These are phyloP conservation scores for Agrochola lychnidis DNA, from an alignment of 2,888 invertebrate genomes.

Conservation along the genomic window DNA sequence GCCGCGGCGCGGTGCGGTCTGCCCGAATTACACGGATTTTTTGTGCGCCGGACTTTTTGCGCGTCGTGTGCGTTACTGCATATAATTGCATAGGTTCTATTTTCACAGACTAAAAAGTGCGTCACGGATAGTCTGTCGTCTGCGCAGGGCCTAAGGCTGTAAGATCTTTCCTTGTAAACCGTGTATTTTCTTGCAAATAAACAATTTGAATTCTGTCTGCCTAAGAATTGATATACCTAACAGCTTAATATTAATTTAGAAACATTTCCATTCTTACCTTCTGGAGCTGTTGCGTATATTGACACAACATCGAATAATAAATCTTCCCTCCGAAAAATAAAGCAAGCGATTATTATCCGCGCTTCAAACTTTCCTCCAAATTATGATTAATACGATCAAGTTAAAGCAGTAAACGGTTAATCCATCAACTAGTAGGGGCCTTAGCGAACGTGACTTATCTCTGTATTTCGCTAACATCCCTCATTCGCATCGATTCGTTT, in stretches of 20 bases:
- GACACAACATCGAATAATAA: constrained; percentile 29
- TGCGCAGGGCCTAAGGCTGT: too few relatives aligned
- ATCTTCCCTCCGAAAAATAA: constrained; percentile 36
- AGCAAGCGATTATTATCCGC: constrained; percentile 32
- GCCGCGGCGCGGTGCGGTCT: too few relatives aligned
- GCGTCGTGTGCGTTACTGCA: too few relatives aligned
- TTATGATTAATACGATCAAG: constrained; percentile 59
- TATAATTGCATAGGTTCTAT: too few relatives aligned
- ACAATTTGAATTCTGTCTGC: too few relatives aligned
- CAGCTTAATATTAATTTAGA: neutral
- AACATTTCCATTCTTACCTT: constrained; percentile 1
- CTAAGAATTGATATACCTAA: neutral
- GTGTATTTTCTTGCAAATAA: too few relatives aligned
- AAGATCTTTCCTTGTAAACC: too few relatives aligned
- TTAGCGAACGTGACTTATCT: constrained; percentile 83
- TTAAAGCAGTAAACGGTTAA: constrained; percentile 65
- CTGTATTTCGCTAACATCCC: constrained; percentile 77
- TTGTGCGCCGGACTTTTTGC: too few relatives aligned
- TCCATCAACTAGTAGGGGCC: constrained; percentile 73
- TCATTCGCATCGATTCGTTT: constrained; percentile 81
- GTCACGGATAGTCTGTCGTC: too few relatives aligned
- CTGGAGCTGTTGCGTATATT: neutral
- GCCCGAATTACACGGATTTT: too few relatives aligned
- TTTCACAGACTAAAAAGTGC: too few relatives aligned
- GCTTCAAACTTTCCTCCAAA: constrained; percentile 51